Base-by-base conservation (phyloP, 1,140 invertebrate species). In the Lutraria rhynchaena region DNA sequence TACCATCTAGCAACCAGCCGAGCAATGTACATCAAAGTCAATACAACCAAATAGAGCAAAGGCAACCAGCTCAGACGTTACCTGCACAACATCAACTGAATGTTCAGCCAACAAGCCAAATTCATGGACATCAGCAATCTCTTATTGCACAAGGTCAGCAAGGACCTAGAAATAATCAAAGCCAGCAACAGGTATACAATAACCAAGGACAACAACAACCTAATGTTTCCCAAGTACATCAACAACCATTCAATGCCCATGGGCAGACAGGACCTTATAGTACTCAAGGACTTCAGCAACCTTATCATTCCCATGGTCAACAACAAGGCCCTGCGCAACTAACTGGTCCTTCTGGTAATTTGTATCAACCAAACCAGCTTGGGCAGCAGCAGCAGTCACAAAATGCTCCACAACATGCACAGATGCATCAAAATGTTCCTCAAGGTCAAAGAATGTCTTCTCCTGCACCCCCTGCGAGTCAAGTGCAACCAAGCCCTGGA, bases 331-430 rank as follows among this genome's bases (percentile, higher is more conserved):
- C 41, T 46, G 63, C 35, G n/a, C 15, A 19, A 49, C 63, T 46
- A 67, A 46, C 3, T n/a, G 17, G 33, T 41, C 9, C 57, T 13
- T 13, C 22, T 29, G 3, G 17, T 35, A n/a, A 17, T 22, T 19
- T 53, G 7, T 27, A 73, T 19, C 19, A 65, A 29, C 70, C 58
- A 15, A 51, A 24, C 17, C 33, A 63, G 33, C 67, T 29, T 67
- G 70, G 76, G 29, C 37, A 27, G 24, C 58, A 67, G 27, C 57
- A 69, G 24, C 73, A 41, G 22, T 82, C 55, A 44, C 82, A 71
- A 22, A 31, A 69, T 63, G 33, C 53, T 29, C 63, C 58, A 67
- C 75, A 81, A 31, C 74, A 22, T 35, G 85, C 85, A 46, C 73
- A 75, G 24, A 78, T 75, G 35, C 37, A 60, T 61, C 33, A 24